Evolutionary conservation across 2,888 invertebrate species (phyloP), one percentile per base, ranked within the genome.

Genomic region (Athetis lepigone): DNA sequence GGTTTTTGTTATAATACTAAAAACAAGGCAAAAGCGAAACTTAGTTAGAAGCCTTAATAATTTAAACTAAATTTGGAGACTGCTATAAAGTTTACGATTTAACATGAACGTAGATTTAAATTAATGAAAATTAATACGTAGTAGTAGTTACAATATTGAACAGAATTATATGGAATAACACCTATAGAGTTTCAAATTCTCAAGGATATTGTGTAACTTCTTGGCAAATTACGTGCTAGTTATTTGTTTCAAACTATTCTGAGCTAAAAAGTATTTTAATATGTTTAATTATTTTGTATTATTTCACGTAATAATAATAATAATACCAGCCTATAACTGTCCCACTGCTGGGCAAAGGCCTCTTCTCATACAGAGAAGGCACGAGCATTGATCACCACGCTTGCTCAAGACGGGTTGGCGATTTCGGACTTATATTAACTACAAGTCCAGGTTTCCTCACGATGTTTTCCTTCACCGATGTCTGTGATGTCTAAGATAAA

Each of bases 121-220:
- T 40, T 18, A 9, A 16, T 25, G 9, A 33, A 61, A 61, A 25
- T 19, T 13, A 42, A 27, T 42, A 36, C 7, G 13, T 21, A n/a
- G 2, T 8, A 3, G 11, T 18, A 21, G 37, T 40, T 23, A 19
- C 1, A 0, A 36, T 27, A 57, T 27, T 45, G 9, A 58, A 56
- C 11, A 40, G 23, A 29, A 59, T 45, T n/a, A 39, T 11, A 18
- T 23, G n/a, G 25, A 16, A 23, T 16, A 33, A 33, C 13, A 33
- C 33, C 13, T 33, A 7, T 36, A 7, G 4, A 16, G n/a, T 46
- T 40, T 11, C 1, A 37, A 37, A 21, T 45, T 61, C 6, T 19
- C 9, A 62, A 42, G 5, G 11, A 27, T 29, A 6, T 37, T 13
- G 4, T 39, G 9, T 21, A n/a, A 19, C 18, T 39, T 46, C 11